Base-by-base conservation (phyloP, 2,797 vertebrate species). In the Pseudochirops corinnae region DNA sequence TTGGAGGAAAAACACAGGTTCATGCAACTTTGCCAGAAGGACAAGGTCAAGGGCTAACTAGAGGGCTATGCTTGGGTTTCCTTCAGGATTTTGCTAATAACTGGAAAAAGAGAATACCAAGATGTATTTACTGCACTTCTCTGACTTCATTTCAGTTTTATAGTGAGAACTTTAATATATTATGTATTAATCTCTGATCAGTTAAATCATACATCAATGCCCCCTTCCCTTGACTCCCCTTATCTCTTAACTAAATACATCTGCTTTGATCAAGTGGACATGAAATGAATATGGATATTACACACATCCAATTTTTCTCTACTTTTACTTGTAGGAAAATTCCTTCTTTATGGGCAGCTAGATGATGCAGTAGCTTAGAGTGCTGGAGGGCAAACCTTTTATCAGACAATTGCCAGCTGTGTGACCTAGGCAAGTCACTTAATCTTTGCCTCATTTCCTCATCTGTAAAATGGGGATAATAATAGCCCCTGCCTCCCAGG, bases 1-100 rank as follows among this genome's bases (percentile, higher is more conserved):
- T 92, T 46, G 90, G 33, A 95, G 94, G 97, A 46, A 96, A 24
- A 96, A 33, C 33, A 92, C 26, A 26, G 91, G 3, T 29, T 94
- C 28, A 58, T 93, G 10, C 90, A 5, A 57, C 2, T 13, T 87
- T 29, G 62, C 21, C 53, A 56, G n/a, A 53, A 3, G 33, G 74
- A 67, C 55, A 67, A 55, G 55, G 56, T 57, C 96, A 67, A 92
- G 92, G 39, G 91, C 87, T 11, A 39, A 28, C 31, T 33, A 56
- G 92, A 26, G 92, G 28, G 91, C 52, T n/a, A 4, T 67, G 29
- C 33, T 9, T 95, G 31, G 46, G 94, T 62, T 9, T 13, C 24
- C 21, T 82, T 82, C 18, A 46, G 67, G n/a, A 82, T 4, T 82
- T 82, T 24, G n/a, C 67, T 31, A 46, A 82, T 39, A 55, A 39